Conservation (phyloP, 2,797 vertebrate genomes). For the Catamblyrhynchus diadema region DNA sequence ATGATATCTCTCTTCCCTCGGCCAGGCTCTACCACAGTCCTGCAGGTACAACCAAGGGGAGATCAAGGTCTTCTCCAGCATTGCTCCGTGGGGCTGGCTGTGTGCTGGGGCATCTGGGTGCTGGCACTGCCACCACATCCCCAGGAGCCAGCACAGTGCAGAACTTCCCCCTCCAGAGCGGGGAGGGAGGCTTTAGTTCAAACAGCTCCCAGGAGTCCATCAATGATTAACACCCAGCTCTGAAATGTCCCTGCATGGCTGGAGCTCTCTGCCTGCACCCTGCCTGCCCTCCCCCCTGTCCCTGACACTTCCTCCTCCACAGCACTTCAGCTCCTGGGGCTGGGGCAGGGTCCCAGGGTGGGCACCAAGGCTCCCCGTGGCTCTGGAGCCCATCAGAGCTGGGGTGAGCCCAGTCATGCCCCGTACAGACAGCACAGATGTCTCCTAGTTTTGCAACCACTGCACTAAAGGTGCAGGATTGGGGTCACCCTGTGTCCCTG, state of each 20-base stretch:
- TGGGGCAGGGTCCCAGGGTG: neutral
- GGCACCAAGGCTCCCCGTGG: neutral
- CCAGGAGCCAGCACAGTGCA: fast-evolving
- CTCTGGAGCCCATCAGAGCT: neutral
- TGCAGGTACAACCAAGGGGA: neutral
- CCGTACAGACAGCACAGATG: neutral
- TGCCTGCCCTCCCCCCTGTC: neutral
- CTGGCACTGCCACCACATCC: neutral
- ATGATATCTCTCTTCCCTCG: neutral
- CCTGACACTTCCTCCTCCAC: neutral
- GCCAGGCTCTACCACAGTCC: neutral
- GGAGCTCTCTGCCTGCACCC: neutral
- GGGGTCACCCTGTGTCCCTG: neutral
- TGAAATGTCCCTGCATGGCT: neutral
- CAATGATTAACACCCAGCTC: neutral
- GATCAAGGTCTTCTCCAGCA: neutral
- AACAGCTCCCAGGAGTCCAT: neutral
- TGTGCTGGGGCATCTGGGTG: neutral
- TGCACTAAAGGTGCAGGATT: neutral
- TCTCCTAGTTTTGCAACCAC: neutral
- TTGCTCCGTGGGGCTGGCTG: fast-evolving
- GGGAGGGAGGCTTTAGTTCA: neutral
- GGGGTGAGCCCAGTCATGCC: fast-evolving
- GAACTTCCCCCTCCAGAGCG: fast-evolving
- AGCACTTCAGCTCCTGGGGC: neutral